phyloP scores from a whole-genome alignment of 2,888 invertebrate genomes.

The Deroplatys truncata region DNA sequence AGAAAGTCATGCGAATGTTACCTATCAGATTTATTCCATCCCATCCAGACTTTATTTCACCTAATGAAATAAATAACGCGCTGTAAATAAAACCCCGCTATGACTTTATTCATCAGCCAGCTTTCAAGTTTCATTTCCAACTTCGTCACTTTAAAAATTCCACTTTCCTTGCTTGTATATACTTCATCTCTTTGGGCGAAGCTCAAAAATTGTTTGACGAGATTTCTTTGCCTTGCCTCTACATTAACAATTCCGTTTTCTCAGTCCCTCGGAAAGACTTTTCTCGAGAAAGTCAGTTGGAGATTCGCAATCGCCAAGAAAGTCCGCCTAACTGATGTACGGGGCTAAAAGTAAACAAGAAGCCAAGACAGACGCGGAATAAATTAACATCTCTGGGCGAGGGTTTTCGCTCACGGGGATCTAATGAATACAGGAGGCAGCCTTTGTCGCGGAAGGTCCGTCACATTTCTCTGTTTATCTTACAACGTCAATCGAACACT shows the following conservation, averaged over 20 bases:
- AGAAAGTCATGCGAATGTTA: too few species aligned
- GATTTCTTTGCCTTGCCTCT: background rate
- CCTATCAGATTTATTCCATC: too few species aligned
- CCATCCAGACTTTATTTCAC: too few species aligned
- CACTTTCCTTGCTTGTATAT: background rate
- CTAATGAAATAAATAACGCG: too few species aligned
- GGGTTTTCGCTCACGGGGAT: background rate
- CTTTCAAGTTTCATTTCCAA: background rate
- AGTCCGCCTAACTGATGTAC: background rate
- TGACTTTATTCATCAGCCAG: background rate
- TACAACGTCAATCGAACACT: too few species aligned
- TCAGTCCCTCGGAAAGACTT: background rate
- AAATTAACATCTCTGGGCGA: background rate
- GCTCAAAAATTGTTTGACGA: background rate
- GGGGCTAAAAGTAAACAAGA: background rate
- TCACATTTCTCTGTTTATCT: too few species aligned
- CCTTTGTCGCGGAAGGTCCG: too few species aligned
- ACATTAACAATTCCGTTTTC: background rate
- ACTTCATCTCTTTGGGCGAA: background rate
- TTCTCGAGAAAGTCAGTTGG: background rate
- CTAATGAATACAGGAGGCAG: background rate
- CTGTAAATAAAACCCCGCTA: too few species aligned
- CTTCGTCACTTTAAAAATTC: background rate
- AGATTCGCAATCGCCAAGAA: background rate
- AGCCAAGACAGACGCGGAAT: background rate